Conservation (phyloP, 2,797 vertebrate genomes). For the Otus scops region DNA sequence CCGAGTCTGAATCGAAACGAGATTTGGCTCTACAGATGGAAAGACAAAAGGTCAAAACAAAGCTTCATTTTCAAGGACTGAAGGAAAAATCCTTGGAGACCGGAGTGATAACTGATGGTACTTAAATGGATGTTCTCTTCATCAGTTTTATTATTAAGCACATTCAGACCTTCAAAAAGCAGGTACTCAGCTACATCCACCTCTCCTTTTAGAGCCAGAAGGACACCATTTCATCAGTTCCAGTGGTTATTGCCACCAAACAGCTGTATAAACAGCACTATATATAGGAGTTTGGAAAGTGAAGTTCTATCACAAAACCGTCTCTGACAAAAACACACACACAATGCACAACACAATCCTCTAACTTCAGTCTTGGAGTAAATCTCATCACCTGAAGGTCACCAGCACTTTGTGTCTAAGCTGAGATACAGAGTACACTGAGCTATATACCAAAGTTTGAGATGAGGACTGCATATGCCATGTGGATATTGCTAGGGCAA, state of each 20-base stretch:
- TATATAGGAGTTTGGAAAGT: fast-evolving
- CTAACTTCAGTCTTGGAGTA: background rate
- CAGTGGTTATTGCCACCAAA: background rate
- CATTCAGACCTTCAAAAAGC: background rate
- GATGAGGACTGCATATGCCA: background rate
- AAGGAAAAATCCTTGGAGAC: background rate
- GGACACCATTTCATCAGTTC: fast-evolving
- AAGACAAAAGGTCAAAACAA: background rate
- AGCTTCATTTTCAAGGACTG: background rate
- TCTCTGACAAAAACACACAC: background rate
- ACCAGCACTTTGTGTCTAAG: background rate
- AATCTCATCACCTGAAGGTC: background rate
- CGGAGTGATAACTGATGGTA: background rate
- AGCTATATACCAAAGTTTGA: background rate
- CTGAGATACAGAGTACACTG: background rate
- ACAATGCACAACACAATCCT: background rate
- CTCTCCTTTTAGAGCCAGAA: background rate
- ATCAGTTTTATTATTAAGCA: background rate
- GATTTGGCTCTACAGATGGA: background rate
- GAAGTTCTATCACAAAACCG: background rate
- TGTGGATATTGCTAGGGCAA: background rate
- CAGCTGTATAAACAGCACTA: background rate
- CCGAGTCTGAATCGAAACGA: background rate
- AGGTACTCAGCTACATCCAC: background rate
- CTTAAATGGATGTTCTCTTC: background rate